Evolutionary conservation across 2,888 invertebrate genomes (phyloP).

Genomic region (Elegia similella): DNA sequence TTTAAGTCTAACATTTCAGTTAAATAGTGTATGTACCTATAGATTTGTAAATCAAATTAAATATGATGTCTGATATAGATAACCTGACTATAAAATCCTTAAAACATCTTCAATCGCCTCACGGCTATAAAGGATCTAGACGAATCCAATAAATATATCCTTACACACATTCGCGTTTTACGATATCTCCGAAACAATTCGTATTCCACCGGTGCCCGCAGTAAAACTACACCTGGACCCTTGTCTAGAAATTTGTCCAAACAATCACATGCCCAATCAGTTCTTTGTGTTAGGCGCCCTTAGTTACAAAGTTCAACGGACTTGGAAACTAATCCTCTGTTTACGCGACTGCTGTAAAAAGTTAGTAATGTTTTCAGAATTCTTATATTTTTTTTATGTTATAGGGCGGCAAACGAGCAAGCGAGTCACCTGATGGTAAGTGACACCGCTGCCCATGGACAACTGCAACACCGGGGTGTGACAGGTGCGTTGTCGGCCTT

Average conservation of each 20-base stretch:
- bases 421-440: too few relatives aligned
- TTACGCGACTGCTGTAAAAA: too few relatives aligned
- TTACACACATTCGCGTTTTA: conserved; percentile 56
- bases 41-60: too few relatives aligned
- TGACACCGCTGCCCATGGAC: too few relatives aligned
- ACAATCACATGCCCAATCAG: conserved; percentile 60
- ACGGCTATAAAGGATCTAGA: neutral
- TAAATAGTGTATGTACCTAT: too few relatives aligned
- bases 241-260: conserved; percentile 51
- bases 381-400: too few relatives aligned
- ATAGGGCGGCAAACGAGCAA: too few relatives aligned
- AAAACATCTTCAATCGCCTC: conserved; percentile 14
- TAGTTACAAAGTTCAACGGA: conserved; percentile 12
- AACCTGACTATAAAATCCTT: neutral
- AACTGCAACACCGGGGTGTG: too few relatives aligned
- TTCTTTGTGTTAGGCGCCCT: conserved; percentile 42
- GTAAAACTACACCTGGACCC: conserved; percentile 51
- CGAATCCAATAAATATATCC: conserved; percentile 13
- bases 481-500: too few relatives aligned
- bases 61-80: too few relatives aligned
- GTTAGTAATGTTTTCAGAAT: too few relatives aligned
- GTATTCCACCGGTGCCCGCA: conserved; percentile 61
- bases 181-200: conserved; percentile 67
- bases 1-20: too few relatives aligned
- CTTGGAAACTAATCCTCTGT: conserved; percentile 3